Base-by-base conservation (phyloP, 2,797 vertebrate genomes). In the Characodon lateralis region DNA sequence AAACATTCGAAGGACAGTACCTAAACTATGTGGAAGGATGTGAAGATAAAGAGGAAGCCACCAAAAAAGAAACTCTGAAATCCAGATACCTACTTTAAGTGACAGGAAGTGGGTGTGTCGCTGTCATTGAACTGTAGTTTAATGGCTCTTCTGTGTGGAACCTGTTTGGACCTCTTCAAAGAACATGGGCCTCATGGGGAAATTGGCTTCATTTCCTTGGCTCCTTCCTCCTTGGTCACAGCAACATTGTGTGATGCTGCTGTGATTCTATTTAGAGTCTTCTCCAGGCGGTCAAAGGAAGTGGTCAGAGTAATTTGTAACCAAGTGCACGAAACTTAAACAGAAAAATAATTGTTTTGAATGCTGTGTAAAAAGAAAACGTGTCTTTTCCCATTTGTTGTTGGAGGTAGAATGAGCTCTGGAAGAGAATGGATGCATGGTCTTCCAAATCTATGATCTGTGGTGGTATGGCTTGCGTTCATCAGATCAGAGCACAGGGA, bases 131-230 rank as follows among this genome's bases (percentile, higher is more conserved):
- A 65, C 71, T 58, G 20, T 43, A 13, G 74, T 71, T 77, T 90
- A 88, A 90, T 90, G 58, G 79, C 68, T 82, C 58, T 56, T 82
- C 72, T 80, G 39, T 83, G 58, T 78, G 71, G 79, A 81, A 78
- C 78, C 78, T 82, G 76, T 76, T 85, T 73, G 71, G 81, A 70
- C 41, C 31, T 7, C 50, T 77, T 22, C 61, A 79, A 78, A 79
- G 84, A 83, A 73, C 76, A n/a, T 70, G 84, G 85, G 80, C 86
- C 81, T 78, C 73, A 59, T 5, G 1, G 85, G 89, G 87, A 92
- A 93, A 93, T 90, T 87, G 79, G 75, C 73, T 88, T 91, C 70
- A 91, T 94, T 92, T 94, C 91, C 88, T 90, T 81, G 78, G 71
- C 84, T 92, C 84, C 86, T 93, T 93, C 88, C 88, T 89, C 74